Evolutionary conservation across 2,113 vertebrate species (phyloP).

Genomic region (Gadus macrocephalus): DNA sequence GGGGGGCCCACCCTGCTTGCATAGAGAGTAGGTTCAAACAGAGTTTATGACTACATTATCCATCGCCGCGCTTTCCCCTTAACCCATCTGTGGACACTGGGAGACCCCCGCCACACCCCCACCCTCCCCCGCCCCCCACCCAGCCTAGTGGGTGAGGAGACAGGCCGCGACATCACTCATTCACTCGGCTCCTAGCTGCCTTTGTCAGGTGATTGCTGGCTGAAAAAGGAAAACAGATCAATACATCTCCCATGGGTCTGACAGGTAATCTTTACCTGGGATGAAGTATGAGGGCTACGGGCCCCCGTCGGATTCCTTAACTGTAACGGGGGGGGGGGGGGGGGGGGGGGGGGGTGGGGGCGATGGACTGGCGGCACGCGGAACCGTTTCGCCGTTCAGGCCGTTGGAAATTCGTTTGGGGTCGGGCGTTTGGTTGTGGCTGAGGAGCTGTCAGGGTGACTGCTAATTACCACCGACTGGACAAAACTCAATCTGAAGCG

Average conservation of each 20-base stretch:
- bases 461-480: constrained; percentile 64
- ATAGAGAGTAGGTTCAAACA: constrained; percentile 66
- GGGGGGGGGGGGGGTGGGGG: background rate
- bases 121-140: background rate
- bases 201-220: constrained; percentile 81
- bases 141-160: constrained; percentile 38
- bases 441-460: constrained; percentile 53
- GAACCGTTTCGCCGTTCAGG: constrained; percentile 50
- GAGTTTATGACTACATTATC: constrained; percentile 72
- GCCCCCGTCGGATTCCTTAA: constrained; percentile 75
- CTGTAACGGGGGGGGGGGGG: constrained; percentile 65
- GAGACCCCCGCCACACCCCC: constrained; percentile 33
- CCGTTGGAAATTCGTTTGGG: constrained; percentile 62
- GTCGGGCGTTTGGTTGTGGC: constrained; percentile 21
- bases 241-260: constrained; percentile 79
- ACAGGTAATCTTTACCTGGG: constrained; percentile 82
- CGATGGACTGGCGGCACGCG: constrained; percentile 68
- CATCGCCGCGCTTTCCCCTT: constrained; percentile 50
- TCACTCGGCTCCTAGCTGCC: constrained; percentile 73
- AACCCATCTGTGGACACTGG: constrained; percentile 63
- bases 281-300: constrained; percentile 77
- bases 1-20: constrained; percentile 42
- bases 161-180: constrained; percentile 72
- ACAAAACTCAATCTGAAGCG: constrained; percentile 45
- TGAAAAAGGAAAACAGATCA: constrained; percentile 83